Evolutionary conservation across 2,113 vertebrate species (phyloP).

Genomic region (Hirundichthys speculiger): DNA sequence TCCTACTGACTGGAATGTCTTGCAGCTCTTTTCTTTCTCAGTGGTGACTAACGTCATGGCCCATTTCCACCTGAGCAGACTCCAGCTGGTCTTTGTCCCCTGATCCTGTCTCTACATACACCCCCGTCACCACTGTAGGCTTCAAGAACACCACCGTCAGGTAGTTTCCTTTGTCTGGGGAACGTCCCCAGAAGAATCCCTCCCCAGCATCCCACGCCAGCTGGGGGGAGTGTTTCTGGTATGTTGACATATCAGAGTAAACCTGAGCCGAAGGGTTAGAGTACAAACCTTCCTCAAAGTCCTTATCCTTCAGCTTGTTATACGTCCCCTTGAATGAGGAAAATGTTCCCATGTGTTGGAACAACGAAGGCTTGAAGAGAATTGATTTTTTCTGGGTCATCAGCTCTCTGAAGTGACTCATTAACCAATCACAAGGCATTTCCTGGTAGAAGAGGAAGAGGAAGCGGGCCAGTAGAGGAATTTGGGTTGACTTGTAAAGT

Average conservation of each 20-base stretch:
- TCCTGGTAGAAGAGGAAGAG: slow-evolving; percentile 89
- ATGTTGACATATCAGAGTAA: slow-evolving; percentile 73
- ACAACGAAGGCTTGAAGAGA: slow-evolving; percentile 85
- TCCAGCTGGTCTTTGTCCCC: slow-evolving; percentile 67
- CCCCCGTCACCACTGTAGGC: slow-evolving; percentile 59
- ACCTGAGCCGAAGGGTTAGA: slow-evolving; percentile 82
- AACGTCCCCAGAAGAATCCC: slow-evolving; percentile 79
- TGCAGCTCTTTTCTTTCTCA: slow-evolving; percentile 58
- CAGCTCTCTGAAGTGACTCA: slow-evolving; percentile 83
- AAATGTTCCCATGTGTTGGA: slow-evolving; percentile 82
- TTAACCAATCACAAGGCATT: slow-evolving; percentile 87
- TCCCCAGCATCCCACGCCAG: slow-evolving; percentile 78
- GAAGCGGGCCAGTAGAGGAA: slow-evolving; percentile 83
- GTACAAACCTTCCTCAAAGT: slow-evolving; percentile 69
- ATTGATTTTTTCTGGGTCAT: slow-evolving; percentile 82
- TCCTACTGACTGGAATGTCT: slow-evolving; percentile 73
- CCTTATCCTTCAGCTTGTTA: slow-evolving; percentile 82
- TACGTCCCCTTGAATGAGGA: slow-evolving; percentile 79
- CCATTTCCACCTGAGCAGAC: slow-evolving; percentile 80
- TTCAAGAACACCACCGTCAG: slow-evolving; percentile 77
- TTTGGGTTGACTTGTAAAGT: slow-evolving; percentile 83
- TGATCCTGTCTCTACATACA: slow-evolving; percentile 80
- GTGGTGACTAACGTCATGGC: slow-evolving; percentile 24
- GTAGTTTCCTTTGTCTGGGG: slow-evolving; percentile 74
- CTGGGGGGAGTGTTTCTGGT: slow-evolving; percentile 59